Conservation (phyloP, 2,888 invertebrate genomes). For the Penaeus monodon region DNA sequence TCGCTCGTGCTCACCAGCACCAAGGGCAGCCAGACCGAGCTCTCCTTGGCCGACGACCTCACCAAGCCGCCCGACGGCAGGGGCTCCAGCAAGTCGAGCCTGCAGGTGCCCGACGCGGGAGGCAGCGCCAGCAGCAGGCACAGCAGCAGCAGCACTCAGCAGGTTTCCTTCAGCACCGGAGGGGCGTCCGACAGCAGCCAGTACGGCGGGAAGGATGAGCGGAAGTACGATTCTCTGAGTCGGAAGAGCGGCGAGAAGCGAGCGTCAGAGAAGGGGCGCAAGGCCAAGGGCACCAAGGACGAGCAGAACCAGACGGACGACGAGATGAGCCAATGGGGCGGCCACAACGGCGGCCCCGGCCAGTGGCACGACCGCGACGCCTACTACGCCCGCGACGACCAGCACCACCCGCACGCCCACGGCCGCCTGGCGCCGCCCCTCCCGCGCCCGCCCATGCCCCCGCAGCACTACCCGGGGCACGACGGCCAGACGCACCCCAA, state of each 20-base stretch:
- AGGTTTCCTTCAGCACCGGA: slow-evolving; percentile 29
- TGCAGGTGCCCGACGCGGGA: slow-evolving; percentile 28
- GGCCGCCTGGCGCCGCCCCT: slow-evolving; percentile 32
- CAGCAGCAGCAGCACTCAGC: slow-evolving; percentile 43
- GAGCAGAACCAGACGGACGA: slow-evolving; percentile 42
- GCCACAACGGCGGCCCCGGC: slow-evolving; percentile 1
- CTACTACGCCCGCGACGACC: neutral
- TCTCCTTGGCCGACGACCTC: slow-evolving; percentile 17
- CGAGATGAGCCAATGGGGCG: slow-evolving; percentile 32
- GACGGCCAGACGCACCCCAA: slow-evolving; percentile 18
- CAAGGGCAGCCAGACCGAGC: slow-evolving; percentile 40
- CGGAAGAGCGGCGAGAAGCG: slow-evolving; percentile 15
- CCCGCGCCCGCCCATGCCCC: slow-evolving; percentile 43
- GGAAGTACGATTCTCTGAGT: slow-evolving; percentile 19
- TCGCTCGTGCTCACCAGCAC: slow-evolving; percentile 1
- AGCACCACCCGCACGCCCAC: neutral
- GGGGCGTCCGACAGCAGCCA: slow-evolving; percentile 3
- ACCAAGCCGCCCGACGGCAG: neutral
- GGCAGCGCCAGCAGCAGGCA: slow-evolving; percentile 42
- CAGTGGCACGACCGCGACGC: slow-evolving; percentile 16
- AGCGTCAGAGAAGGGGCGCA: neutral
- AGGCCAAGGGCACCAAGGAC: slow-evolving; percentile 24
- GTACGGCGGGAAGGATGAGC: slow-evolving; percentile 19
- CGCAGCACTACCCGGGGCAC: slow-evolving; percentile 47
- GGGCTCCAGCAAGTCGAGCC: neutral